Percentiles rank a stretch among this genome's conserved stretches.
Conservation (phyloP, 92 coral and sea anemone genomes). For the Isaurus tuberculatus region DNA sequence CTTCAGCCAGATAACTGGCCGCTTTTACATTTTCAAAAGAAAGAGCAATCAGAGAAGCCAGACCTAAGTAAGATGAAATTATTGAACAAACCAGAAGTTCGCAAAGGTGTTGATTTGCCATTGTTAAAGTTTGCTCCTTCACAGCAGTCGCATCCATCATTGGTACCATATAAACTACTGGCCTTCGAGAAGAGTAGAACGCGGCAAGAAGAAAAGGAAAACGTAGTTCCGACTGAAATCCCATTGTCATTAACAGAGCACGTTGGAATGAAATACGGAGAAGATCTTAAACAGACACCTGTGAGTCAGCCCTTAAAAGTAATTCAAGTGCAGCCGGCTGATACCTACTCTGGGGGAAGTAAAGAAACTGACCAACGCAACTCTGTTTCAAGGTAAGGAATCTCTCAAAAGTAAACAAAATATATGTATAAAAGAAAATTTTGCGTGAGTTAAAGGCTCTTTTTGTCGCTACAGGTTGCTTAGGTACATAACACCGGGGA, state of each 20-base stretch:
- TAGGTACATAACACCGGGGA: too few relatives aligned
- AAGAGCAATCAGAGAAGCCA: conserved; percentile 49
- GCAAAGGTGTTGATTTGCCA: conserved; percentile 41
- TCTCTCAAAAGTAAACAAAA: neutral
- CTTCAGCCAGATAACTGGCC: conserved; percentile 48
- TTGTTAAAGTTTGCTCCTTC: conserved; percentile 58
- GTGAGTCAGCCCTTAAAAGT: conserved; percentile 1
- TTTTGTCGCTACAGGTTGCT: too few relatives aligned
- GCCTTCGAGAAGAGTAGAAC: conserved; percentile 66
- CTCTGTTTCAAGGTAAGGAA: conserved; percentile 26
- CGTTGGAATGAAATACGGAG: neutral
- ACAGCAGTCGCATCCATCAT: conserved; percentile 51
- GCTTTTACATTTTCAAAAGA: conserved; percentile 65
- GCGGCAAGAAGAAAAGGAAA: conserved; percentile 26
- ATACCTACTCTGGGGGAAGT: neutral
- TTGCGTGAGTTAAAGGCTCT: neutral
- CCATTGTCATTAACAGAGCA: neutral
- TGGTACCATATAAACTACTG: conserved; percentile 70
- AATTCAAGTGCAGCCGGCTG: conserved; percentile 29
- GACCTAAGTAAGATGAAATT: conserved; percentile 68
- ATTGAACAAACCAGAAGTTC: conserved; percentile 52
- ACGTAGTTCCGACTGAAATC: neutral
- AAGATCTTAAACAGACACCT: neutral
- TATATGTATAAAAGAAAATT: neutral
- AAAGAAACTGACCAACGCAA: neutral